Evolutionary conservation across 1,140 invertebrate genomes (phyloP).

Genomic region (Drosophila insularis): DNA sequence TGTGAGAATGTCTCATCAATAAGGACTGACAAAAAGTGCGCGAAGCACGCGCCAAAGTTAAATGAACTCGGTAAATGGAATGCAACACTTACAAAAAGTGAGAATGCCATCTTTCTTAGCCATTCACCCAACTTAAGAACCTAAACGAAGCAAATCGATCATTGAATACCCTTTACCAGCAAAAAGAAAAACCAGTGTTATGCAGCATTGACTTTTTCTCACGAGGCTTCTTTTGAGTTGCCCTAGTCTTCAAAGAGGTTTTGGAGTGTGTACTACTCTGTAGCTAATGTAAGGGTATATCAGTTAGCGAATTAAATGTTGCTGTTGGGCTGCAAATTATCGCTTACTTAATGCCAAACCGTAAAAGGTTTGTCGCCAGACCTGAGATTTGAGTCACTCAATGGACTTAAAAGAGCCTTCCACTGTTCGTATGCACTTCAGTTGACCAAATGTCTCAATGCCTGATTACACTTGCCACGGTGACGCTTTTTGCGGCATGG

Average conservation of each 20-base stretch:
- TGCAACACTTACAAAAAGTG: constrained; percentile 35
- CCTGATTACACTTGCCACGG: not conserved
- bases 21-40: constrained; percentile 18
- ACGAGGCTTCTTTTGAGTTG: too few species aligned
- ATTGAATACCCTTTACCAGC: constrained; percentile 25
- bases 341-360: constrained; percentile 6
- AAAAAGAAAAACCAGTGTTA: not conserved
- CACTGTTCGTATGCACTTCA: not conserved
- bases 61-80: constrained; percentile 47
- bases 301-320: not conserved
- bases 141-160: not conserved
- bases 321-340: constrained; percentile 2
- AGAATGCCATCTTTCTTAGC: constrained; percentile 39
- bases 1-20: not conserved
- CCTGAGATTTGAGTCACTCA: constrained; percentile 6
- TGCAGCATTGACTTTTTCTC: too few species aligned
- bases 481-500: not conserved
- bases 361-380: constrained; percentile 11
- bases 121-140: constrained; percentile 36
- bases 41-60: constrained; percentile 49
- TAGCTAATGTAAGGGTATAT: not conserved
- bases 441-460: constrained; percentile 18
- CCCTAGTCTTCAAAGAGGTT: not conserved
- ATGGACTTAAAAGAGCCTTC: not conserved
- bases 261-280: not conserved